Conservation (phyloP, 2,888 invertebrate genomes). For the Caenorhabditis afra region DNA sequence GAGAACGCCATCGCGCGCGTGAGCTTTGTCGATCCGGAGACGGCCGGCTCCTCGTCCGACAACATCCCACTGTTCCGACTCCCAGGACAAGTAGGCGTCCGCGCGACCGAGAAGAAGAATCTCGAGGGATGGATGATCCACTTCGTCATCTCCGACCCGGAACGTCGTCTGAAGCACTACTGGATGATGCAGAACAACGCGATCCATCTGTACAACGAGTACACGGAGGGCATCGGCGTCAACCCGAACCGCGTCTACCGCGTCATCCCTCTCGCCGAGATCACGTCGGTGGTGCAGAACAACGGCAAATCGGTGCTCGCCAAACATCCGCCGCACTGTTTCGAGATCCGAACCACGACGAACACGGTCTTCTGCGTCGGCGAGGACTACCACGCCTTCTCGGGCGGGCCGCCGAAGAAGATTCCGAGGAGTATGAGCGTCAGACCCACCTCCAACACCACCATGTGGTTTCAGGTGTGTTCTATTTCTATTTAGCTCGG, state of each 20-base stretch:
- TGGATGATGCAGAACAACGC: constrained; percentile 78
- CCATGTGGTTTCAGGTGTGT: constrained; percentile 76
- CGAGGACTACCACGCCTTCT: constrained; percentile 76
- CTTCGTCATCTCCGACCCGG: constrained; percentile 73
- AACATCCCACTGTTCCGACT: constrained; percentile 67
- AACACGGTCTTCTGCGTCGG: constrained; percentile 79
- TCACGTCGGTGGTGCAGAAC: constrained; percentile 75
- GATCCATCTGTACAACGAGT: constrained; percentile 79
- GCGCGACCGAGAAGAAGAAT: constrained; percentile 62
- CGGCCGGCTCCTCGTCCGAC: constrained; percentile 34
- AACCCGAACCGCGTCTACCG: constrained; percentile 70
- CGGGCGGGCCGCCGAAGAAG: constrained; percentile 68
- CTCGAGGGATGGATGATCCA: constrained; percentile 79
- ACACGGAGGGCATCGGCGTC: constrained; percentile 71
- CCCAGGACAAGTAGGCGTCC: constrained; percentile 69
- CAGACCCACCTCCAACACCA: constrained; percentile 68
- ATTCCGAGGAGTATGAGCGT: constrained; percentile 67
- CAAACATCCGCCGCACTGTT: constrained; percentile 79
- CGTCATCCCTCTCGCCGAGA: constrained; percentile 75
- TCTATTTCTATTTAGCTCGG: too few species aligned
- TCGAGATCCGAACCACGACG: constrained; percentile 78
- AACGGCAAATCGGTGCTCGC: constrained; percentile 75
- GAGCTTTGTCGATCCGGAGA: constrained; percentile 40
- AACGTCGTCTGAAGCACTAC: constrained; percentile 78
- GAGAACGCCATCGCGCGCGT: constrained; percentile 68